Base-by-base conservation (phyloP, 2,888 invertebrate species). In the Drosophila tripunctata region DNA sequence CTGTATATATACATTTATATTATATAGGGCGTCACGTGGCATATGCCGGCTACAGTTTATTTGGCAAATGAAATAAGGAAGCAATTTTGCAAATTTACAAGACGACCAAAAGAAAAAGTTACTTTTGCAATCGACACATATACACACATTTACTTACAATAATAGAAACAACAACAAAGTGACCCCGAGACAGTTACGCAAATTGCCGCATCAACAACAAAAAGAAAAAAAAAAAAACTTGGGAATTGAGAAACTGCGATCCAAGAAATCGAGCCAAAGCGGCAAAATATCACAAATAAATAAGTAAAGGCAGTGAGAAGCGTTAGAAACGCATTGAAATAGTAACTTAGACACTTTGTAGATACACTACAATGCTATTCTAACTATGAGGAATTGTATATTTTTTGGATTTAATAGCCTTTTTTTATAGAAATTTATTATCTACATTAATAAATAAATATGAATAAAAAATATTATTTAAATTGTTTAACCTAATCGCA, bases 31-130 rank as follows among this genome's bases (percentile, higher is more conserved):
- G 21, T 21, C 47, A 38, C 15, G 17, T 43, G 64, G 65, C 75
- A 72, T 60, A 75, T 75, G 75, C 47, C 54, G 43, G 12, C 44
- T 52, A 48, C 62, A 55, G 80, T 82, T 83, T 83, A 83, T 83
- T 87, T 86, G 83, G 80, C 75, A 82, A 83, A 87, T 70, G 86
- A 87, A 83, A 83, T 83, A 87, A 87, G 87, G 86, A 87, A 83
- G 83, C 75, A 87, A 87, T 82, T 83, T 83, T 75, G 68, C 88
- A 87, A 83, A 87, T 83, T 83, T 82, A 87, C 87, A 83, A 51
- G 62, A 71, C 58, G 63, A 31, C 60, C 52, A 61, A 45, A 45
- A 3, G 14, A 58, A 24, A 55, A 52, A 61, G 63, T 74, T 70
- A 57, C 54, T 44, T 71, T 67, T 80, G 63, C 56, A 47, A 54